These are phyloP conservation scores for Shinisaurus crocodilurus DNA, from an alignment of 2,113 vertebrate species.

Conservation along the genomic window DNA sequence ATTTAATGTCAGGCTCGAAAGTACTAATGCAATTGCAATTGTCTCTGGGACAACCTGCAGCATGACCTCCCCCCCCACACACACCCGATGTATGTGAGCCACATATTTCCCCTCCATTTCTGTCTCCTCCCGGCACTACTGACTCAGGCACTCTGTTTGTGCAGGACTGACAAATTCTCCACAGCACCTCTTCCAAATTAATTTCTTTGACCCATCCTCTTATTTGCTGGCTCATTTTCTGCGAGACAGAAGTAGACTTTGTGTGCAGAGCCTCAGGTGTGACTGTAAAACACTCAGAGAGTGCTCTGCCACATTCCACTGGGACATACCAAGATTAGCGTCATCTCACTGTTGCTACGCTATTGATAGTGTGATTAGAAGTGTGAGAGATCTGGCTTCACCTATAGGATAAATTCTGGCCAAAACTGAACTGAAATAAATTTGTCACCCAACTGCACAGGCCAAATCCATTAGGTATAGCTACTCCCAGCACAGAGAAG, in stretches of 20 bases:
- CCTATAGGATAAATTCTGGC: too few relatives aligned
- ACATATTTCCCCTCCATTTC: not conserved
- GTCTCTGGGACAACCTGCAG: slow-evolving; percentile 40
- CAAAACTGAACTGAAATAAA: too few relatives aligned
- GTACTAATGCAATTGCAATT: slow-evolving; percentile 63
- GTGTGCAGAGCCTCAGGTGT: not conserved
- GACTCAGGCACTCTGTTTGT: not conserved
- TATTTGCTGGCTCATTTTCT: not conserved
- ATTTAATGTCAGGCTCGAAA: slow-evolving; percentile 51
- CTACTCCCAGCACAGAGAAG: too few relatives aligned
- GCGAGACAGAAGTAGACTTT: not conserved
- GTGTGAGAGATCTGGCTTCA: too few relatives aligned
- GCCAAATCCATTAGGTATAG: too few relatives aligned
- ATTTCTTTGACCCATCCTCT: not conserved
- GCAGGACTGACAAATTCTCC: not conserved
- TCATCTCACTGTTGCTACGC: not conserved
- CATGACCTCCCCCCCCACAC: slow-evolving; percentile 35
- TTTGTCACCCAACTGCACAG: too few relatives aligned
- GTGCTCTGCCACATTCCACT: not conserved
- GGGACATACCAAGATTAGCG: not conserved
- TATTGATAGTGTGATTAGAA: not conserved
- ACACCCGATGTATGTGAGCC: not conserved
- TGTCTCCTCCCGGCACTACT: not conserved
- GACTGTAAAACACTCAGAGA: not conserved
- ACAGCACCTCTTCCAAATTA: not conserved